Base-by-base conservation (phyloP, 2,797 vertebrate species). In the Alca torda region DNA sequence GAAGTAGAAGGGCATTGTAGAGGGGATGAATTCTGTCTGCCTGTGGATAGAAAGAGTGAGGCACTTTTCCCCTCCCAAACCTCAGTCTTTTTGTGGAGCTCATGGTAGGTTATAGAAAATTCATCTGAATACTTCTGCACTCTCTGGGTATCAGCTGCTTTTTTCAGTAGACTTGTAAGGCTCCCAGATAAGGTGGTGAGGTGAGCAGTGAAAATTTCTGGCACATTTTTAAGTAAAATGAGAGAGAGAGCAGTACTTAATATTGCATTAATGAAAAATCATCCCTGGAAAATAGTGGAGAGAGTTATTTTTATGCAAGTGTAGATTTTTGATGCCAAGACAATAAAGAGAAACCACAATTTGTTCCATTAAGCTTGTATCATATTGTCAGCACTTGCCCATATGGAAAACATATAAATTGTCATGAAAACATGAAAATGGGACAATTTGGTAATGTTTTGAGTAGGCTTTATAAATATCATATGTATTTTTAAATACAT, bases 331-430 rank as follows among this genome's bases (percentile, higher is more conserved):
- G 95, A 94, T 95, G 97, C 96, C 95, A 96, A 94, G 76, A 97
- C 92, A 97, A 98, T 97, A 97, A 96, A 87, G 90, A 96, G 93
- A 96, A 91, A 89, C 91, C 64, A n/a, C 94, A 90, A 15, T 93
- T 97, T 97, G 87, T 96, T 97, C 96, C 94, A 96, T 95, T 97
- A 96, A 96, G 95, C 90, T 98, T 97, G 93, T 89, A 94, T 98
- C 96, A 97, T 97, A 95, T 96, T 97, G 95, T 98, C 95, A 97
- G 95, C 95, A 94, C 94, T 97, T 97, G 95, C 95, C 97, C 98
- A 98, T 98, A 98, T 98, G 98, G 97, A 98, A 98, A 98, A 98
- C 96, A 97, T 97, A 97, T 95, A 98, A 98, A 98, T 98, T 97
- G 95, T 97, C 96, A 94, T 97, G 97, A 97, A 98, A 98, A 97